Percentiles rank a stretch among this genome's conserved stretches.
Conservation (phyloP, 2,113 vertebrate species). For the Ploceus nigricollis region DNA sequence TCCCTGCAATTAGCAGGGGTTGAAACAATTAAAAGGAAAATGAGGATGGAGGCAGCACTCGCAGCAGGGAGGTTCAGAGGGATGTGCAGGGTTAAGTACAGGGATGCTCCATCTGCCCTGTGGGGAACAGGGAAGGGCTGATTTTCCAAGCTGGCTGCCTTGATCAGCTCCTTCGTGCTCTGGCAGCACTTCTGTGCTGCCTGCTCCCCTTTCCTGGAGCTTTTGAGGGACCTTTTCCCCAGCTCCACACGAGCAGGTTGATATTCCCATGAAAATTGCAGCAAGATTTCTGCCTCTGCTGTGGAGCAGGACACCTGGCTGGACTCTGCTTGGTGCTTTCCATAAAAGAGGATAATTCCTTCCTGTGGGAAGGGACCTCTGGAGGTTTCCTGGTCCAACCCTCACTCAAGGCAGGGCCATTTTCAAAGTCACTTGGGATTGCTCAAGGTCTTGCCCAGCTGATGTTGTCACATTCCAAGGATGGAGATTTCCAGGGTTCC, state of each 20-base stretch:
- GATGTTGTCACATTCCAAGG: not conserved
- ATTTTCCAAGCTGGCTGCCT: not conserved
- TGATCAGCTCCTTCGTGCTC: not conserved
- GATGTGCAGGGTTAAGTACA: not conserved
- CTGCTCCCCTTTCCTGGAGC: not conserved
- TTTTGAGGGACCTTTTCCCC: not conserved
- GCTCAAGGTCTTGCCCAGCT: not conserved
- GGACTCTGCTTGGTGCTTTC: not conserved
- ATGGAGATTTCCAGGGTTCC: not conserved
- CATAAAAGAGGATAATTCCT: not conserved
- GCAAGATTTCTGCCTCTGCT: not conserved
- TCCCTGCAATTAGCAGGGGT: not conserved
- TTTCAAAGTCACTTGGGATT: not conserved
- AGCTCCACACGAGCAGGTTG: not conserved
- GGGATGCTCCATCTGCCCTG: not conserved
- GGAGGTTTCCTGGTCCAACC: accelerated
- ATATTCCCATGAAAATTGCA: not conserved
- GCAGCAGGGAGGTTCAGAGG: not conserved
- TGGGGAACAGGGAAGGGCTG: not conserved
- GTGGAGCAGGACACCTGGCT: not conserved
- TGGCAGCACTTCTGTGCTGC: not conserved
- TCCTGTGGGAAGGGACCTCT: not conserved
- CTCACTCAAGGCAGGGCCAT: not conserved
- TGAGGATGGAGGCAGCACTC: not conserved
- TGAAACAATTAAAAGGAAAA: not conserved